Conservation (phyloP, 2,113 vertebrate genomes). For the Tragulus kanchil region DNA sequence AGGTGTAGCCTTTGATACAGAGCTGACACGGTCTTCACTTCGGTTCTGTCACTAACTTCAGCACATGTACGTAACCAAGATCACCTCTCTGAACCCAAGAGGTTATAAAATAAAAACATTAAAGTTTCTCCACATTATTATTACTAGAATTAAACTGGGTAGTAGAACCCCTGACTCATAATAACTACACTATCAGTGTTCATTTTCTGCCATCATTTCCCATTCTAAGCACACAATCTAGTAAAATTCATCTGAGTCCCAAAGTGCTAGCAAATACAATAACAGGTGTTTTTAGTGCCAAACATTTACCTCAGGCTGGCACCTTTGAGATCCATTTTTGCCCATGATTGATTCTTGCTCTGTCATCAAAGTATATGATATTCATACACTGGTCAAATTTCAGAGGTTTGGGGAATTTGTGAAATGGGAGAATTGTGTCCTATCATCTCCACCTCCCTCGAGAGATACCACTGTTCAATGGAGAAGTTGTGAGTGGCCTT, state of each 20-base stretch:
- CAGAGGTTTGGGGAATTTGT: not conserved
- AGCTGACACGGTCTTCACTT: rapidly evolving
- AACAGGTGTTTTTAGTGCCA: not conserved
- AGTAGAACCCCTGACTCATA: not conserved
- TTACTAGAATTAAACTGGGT: not conserved
- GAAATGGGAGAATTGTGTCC: not conserved
- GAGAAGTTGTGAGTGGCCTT: constrained; percentile 43
- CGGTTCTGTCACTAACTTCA: not conserved
- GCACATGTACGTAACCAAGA: not conserved
- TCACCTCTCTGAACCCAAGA: not conserved
- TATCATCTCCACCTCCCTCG: not conserved
- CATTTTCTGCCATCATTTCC: not conserved
- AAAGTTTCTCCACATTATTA: not conserved
- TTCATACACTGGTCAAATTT: not conserved
- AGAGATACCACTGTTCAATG: constrained; percentile 31
- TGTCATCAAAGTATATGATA: not conserved
- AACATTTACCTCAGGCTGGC: not conserved
- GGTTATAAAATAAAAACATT: not conserved
- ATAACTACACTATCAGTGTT: not conserved
- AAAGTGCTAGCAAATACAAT: not conserved
- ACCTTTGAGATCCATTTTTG: not conserved
- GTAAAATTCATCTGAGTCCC: not conserved
- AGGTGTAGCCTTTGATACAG: not conserved
- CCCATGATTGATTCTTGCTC: not conserved
- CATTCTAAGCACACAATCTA: not conserved